These are phyloP conservation scores for Scyliorhinus canicula DNA, from an alignment of 2,797 vertebrate species.

Conservation along the genomic window DNA sequence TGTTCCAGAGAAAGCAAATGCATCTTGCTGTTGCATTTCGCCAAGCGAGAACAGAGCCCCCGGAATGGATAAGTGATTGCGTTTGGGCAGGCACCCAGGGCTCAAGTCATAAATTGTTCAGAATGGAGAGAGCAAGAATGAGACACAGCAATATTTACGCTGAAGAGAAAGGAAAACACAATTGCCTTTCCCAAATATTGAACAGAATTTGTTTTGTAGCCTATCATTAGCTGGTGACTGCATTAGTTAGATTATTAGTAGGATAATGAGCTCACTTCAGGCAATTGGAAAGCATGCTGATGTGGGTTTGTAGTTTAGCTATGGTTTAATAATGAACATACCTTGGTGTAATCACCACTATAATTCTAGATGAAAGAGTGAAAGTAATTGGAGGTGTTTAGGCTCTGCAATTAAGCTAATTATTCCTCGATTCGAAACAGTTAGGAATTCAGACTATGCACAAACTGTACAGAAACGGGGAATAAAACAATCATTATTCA, in stretches of 20 bases:
- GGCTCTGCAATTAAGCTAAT: constrained; percentile 31
- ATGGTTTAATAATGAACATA: not conserved
- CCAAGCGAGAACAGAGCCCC: not conserved
- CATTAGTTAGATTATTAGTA: constrained; percentile 2
- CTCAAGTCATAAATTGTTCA: not conserved
- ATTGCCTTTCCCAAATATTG: not conserved
- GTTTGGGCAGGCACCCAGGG: not conserved
- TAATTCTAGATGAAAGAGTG: constrained; percentile 25
- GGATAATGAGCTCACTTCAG: not conserved
- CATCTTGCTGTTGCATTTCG: not conserved
- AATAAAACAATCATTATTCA: constrained; percentile 3
- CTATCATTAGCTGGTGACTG: not conserved
- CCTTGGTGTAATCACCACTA: not conserved
- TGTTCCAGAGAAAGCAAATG: not conserved
- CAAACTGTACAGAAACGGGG: not conserved
- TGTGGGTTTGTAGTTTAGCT: constrained; percentile 12
- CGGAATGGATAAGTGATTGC: not conserved
- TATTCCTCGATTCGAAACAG: not conserved
- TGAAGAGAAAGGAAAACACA: not conserved
- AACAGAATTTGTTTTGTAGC: not conserved
- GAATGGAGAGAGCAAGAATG: not conserved
- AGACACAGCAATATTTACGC: not conserved
- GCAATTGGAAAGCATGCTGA: not conserved
- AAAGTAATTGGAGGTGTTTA: constrained; percentile 16
- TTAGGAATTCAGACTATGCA: constrained; percentile 19